phyloP scores from a whole-genome alignment of 2,888 invertebrate genomes.

The Athalia rosae region DNA sequence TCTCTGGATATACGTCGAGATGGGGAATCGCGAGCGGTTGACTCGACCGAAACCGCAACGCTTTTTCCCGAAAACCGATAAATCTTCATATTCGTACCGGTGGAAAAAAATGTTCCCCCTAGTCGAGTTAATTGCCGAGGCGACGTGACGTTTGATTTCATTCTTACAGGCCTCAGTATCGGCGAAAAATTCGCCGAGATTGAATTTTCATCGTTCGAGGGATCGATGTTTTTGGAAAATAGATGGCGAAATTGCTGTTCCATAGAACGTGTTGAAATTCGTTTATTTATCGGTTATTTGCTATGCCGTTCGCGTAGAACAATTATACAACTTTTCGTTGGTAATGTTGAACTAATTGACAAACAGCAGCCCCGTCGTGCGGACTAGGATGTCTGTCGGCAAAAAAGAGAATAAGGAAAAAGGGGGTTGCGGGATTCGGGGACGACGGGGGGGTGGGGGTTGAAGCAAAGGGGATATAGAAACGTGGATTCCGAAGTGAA shows the following conservation, averaged over 20 bases:
- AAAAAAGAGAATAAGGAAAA: background rate
- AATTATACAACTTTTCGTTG: slow-evolving; percentile 69
- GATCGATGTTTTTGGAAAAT: background rate
- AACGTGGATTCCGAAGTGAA: slow-evolving; percentile 31
- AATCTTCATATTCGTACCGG: background rate
- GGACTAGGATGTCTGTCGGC: background rate
- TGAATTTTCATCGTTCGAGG: too few species aligned
- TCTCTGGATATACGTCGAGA: slow-evolving; percentile 30
- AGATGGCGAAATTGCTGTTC: background rate
- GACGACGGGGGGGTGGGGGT: background rate
- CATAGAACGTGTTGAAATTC: slow-evolving; percentile 1
- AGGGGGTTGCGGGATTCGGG: background rate
- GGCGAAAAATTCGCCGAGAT: too few species aligned
- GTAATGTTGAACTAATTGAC: slow-evolving; percentile 70
- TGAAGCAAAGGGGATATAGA: slow-evolving; percentile 21
- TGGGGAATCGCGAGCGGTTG: slow-evolving; percentile 7
- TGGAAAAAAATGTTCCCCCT: background rate
- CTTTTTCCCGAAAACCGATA: background rate
- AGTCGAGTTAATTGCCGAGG: background rate
- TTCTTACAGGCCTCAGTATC: too few species aligned
- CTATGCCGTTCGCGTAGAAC: slow-evolving; percentile 65
- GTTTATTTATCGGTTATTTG: slow-evolving; percentile 55
- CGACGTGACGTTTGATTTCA: too few species aligned
- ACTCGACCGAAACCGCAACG: background rate
- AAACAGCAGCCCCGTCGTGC: slow-evolving; percentile 47